Evolutionary conservation across 2,888 invertebrate genomes (phyloP).

Genomic region (Oeneis ivallda): DNA sequence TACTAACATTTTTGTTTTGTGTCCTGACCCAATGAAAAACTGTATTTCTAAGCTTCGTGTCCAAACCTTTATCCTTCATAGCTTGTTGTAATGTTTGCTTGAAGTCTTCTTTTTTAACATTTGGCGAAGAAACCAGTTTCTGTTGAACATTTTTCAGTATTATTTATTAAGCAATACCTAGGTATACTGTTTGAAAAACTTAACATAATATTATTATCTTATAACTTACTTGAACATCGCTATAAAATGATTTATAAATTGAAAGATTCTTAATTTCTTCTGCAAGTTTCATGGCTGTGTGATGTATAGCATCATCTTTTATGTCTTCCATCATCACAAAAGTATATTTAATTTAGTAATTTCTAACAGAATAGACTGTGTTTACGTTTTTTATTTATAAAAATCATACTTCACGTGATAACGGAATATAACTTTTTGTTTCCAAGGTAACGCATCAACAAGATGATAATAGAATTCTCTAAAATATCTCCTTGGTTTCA

Average conservation of each 20-base stretch:
- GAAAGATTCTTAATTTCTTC: slow-evolving; percentile 89
- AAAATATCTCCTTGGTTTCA: too few species aligned
- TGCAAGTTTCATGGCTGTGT: slow-evolving; percentile 89
- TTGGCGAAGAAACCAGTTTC: slow-evolving; percentile 89
- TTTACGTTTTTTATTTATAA: slow-evolving; percentile 32
- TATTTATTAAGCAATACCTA: slow-evolving; percentile 18
- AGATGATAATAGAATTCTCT: background rate
- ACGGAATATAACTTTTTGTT: slow-evolving; percentile 44
- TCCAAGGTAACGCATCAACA: slow-evolving; percentile 53
- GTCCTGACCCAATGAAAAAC: slow-evolving; percentile 90
- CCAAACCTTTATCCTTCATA: slow-evolving; percentile 89
- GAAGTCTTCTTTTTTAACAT: slow-evolving; percentile 89
- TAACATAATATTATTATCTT: background rate
- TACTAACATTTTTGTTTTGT: slow-evolving; percentile 73
- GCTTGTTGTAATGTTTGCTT: slow-evolving; percentile 88
- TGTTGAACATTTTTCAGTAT: slow-evolving; percentile 56
- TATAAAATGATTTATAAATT: slow-evolving; percentile 88
- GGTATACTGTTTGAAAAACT: background rate
- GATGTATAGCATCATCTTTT: slow-evolving; percentile 85
- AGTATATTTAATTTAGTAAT: slow-evolving; percentile 27
- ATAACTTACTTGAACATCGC: slow-evolving; percentile 87
- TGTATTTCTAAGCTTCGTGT: slow-evolving; percentile 91
- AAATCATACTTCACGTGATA: slow-evolving; percentile 42
- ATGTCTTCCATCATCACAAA: slow-evolving; percentile 70
- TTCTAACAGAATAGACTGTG: slow-evolving; percentile 28